Percentiles rank a stretch among this genome's conserved stretches.
These are phyloP conservation scores for Battus philenor DNA, from an alignment of 1,140 invertebrate genomes.

Conservation along the genomic window DNA sequence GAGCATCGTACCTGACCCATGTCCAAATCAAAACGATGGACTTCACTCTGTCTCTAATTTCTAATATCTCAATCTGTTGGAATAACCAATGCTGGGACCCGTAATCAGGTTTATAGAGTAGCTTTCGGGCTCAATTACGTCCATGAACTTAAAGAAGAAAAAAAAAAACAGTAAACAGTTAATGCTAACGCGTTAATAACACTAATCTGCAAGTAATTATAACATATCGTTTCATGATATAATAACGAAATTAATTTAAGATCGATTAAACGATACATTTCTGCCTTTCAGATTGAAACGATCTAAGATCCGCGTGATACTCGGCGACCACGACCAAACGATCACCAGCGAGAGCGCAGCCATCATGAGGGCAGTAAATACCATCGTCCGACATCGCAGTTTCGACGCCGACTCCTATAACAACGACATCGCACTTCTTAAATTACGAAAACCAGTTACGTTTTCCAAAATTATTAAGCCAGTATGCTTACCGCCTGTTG, in stretches of 20 bases:
- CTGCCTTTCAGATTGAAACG: conserved; percentile 79
- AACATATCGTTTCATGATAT: not conserved
- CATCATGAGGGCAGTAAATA: conserved; percentile 86
- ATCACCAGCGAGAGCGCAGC: conserved; percentile 85
- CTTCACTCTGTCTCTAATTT: too few species aligned
- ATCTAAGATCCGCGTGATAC: conserved; percentile 86
- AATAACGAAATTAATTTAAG: not conserved
- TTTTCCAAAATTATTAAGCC: conserved; percentile 88
- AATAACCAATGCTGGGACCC: too few species aligned
- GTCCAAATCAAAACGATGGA: too few species aligned
- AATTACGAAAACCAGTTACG: conserved; percentile 83
- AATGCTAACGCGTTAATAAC: not conserved
- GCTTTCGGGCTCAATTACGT: too few species aligned
- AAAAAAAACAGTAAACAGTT: too few species aligned
- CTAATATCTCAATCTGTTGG: too few species aligned
- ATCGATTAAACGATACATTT: not conserved
- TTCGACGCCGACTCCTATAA: conserved; percentile 91
- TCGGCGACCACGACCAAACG: conserved; percentile 88
- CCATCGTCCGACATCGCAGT: conserved; percentile 85
- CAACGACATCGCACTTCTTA: conserved; percentile 90
- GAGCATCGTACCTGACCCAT: too few species aligned
- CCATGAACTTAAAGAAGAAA: too few species aligned
- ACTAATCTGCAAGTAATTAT: not conserved
- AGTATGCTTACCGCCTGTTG: conserved; percentile 83
- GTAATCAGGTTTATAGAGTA: too few species aligned